Percentiles rank a stretch among this genome's conserved stretches.
Evolutionary conservation across 2,797 vertebrate genomes (phyloP).

Genomic region (Sylvilagus floridanus): DNA sequence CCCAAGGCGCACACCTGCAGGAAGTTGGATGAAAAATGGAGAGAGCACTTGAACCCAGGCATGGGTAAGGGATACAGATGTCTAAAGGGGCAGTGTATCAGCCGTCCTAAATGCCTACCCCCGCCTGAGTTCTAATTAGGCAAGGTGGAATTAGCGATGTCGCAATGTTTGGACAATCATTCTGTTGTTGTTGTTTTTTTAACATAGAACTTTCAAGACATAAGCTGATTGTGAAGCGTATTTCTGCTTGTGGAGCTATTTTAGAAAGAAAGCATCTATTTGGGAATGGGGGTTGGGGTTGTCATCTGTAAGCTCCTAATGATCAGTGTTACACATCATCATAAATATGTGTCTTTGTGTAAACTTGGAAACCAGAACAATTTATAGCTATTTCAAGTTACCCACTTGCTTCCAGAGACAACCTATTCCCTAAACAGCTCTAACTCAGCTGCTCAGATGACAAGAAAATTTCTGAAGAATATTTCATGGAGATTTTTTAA

Average conservation of each 20-base stretch:
- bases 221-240: background rate
- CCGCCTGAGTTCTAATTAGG: background rate
- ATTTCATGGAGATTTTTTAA: slow-evolving; percentile 88
- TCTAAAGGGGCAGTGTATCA: no score
- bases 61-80: no score
- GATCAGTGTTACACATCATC: slow-evolving; percentile 53
- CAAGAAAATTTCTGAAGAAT: slow-evolving; percentile 77
- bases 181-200: background rate
- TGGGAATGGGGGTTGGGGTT: background rate
- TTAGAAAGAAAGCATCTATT: background rate
- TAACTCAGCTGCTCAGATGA: background rate
- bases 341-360: slow-evolving; percentile 55
- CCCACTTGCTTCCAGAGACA: slow-evolving; percentile 10
- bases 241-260: slow-evolving; percentile 35
- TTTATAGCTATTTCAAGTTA: slow-evolving; percentile 63
- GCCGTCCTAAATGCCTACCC: no score
- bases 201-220: background rate
- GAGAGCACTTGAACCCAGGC: no score
- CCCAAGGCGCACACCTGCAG: no score
- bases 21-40: no score
- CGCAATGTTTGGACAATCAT: background rate
- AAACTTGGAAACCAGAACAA: slow-evolving; percentile 68
- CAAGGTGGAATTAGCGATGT: slow-evolving; percentile 38
- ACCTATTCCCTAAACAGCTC: background rate
- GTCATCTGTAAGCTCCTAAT: slow-evolving; percentile 53